Evolutionary conservation across 2,888 invertebrate species (phyloP), one percentile per base, ranked within the genome.

Genomic region (Tenthredo livida): DNA sequence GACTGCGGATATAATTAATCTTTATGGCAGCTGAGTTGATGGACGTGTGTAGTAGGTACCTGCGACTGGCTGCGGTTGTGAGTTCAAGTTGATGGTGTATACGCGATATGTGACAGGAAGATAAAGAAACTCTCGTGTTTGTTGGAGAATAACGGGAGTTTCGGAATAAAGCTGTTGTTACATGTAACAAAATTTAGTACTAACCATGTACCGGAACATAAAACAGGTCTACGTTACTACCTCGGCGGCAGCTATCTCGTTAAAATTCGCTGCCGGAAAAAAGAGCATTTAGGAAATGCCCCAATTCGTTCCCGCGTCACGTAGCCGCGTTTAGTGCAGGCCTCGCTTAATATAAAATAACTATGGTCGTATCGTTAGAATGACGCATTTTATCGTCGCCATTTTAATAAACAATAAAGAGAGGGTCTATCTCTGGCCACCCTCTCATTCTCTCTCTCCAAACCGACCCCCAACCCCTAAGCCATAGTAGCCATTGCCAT

Each of bases 221-320:
- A 80, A 80, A 80, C 77, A 77, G 54, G 50, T 77, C 47, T 77
- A 50, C 77, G 77, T 47, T 50, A 77, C 50, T 77, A 83, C 83
- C 47, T 65, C 70, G 43, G 29, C 67, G 70, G 83, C 29, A 70
- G 70, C 70, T 85, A 85, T 84, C 90, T 89, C 87, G 90, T 89
- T 89, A 89, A 90, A 90, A 89, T 90, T 89, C 89, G 89, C 84
- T 82, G 87, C 47, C 58, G 54, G 85, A 82, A 78, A 54, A 78
- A 78, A 78, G 50, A 72, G 50, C 70, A 67, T 72, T 67, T 43
- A 78, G 43, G 67, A 85, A 70, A 90, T 89, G 89, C 88, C 88
- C 88, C 87, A 87, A 89, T 89, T 89, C 88, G 90, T 85, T 90
- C 88, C 88, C 90, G 85, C 61, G 88, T 89, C 90, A 89, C 89